A percentile compares a stretch with the other conserved stretches of the same genome.
phyloP scores from a whole-genome alignment of 2,888 invertebrate species.

The Thecocarcelia acutangulata region DNA sequence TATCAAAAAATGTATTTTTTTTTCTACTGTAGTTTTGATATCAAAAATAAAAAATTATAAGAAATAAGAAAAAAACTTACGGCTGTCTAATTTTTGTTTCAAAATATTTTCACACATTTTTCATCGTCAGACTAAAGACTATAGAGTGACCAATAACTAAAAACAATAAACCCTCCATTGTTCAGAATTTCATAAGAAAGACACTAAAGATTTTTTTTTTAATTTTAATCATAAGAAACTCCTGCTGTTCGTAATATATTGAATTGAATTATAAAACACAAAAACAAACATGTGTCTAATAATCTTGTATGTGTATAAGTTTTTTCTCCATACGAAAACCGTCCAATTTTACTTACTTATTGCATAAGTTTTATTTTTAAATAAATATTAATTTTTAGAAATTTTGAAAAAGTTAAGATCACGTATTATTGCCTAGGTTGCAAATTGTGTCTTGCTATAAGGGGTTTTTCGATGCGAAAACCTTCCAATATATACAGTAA shows the following conservation, averaged over 20 bases:
- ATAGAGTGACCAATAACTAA: constrained; percentile 68
- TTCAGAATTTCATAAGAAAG: constrained; percentile 51
- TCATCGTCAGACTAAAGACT: constrained; percentile 76
- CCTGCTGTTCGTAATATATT: constrained; percentile 63
- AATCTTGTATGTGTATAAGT: constrained; percentile 50
- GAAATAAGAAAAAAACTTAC: constrained; percentile 39
- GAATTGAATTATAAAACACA: constrained; percentile 21
- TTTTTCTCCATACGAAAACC: constrained; percentile 7
- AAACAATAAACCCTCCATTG: constrained; percentile 70
- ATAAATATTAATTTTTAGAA: constrained; percentile 12
- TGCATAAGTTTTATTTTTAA: constrained; percentile 5
- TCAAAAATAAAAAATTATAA: constrained; percentile 48
- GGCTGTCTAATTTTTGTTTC: constrained; percentile 62
- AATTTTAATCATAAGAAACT: constrained; percentile 60
- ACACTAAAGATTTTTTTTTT: constrained; percentile 38
- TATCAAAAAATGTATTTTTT: constrained; percentile 39
- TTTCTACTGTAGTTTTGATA: constrained; percentile 46
- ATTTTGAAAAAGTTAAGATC: neutral
- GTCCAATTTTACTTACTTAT: constrained; percentile 46
- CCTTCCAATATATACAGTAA: constrained; percentile 41
- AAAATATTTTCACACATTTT: constrained; percentile 81
- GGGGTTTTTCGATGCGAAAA: too few relatives aligned
- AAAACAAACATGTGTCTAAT: constrained; percentile 30
- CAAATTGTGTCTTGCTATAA: constrained; percentile 54
- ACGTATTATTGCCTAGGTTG: neutral